Evolutionary conservation across 1,140 invertebrate genomes (phyloP), one percentile per base, ranked within the genome.

Genomic region (Drosophila bifasciata): DNA sequence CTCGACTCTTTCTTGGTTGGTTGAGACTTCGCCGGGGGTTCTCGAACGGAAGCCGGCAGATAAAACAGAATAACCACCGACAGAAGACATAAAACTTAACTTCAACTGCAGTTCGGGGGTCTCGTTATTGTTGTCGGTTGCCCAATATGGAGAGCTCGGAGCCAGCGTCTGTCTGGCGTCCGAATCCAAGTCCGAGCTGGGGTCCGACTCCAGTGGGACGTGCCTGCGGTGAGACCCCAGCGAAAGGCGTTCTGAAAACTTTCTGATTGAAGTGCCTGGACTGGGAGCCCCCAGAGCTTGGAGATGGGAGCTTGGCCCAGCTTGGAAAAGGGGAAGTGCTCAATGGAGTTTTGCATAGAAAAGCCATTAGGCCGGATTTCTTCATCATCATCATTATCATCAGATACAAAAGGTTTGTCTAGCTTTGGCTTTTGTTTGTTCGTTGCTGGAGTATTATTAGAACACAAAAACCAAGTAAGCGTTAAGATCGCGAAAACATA

Each of bases 401-500:
- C 67, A 68, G 55, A 72, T 56, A 77, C 49, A 78, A 77, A 71
- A 74, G 51, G 59, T 74, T 73, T 51, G 69, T 64, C 59, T 64
- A 48, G 44, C 19, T 21, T 21, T 21, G 19, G 51, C 70, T 72
- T 72, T 72, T 72, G 68, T 72, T 78, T 50, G 72, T 36, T 25
- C 52, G 45, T 67, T 39, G 32, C 50, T 48, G 53, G 53, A 39
- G 80, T 83, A 74, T 86, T 86, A 88, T 86, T 86, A 86, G 81
- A 86, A 86, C 81, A 86, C 83, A 86, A 77, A 78, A 88, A 45
- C 78, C 83, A 86, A 88, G 81, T 88, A 64, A 86, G 81, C 81
- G 81, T 86, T 86, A 86, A 86, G 81, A 85, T 85, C 81, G 63
- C 77, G 49, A 61, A 62, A 61, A 62, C 19, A 52, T 43, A 50